Conservation (phyloP, 2,888 invertebrate genomes). For the Aplocera efformata region DNA sequence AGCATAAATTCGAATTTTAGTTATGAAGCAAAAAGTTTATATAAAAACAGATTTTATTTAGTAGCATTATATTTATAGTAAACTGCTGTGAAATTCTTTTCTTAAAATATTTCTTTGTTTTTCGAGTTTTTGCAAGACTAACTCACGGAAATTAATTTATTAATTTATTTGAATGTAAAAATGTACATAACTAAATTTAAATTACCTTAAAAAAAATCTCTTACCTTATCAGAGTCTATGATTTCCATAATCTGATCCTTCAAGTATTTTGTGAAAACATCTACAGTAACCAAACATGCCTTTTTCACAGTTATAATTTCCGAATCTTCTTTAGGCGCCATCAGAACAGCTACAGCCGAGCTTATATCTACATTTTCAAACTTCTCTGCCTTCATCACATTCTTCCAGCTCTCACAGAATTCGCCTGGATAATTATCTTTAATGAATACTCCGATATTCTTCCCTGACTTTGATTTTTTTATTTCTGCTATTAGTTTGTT, state of each 20-base stretch:
- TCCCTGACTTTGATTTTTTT: constrained; percentile 93
- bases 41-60: too few relatives aligned
- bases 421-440: constrained; percentile 97
- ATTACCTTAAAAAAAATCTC: too few relatives aligned
- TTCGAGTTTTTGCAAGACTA: too few relatives aligned
- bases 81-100: too few relatives aligned
- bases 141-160: too few relatives aligned
- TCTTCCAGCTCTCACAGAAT: constrained; percentile 95
- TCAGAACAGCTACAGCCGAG: constrained; percentile 89
- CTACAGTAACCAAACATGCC: constrained; percentile 95
- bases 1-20: constrained; percentile 25
- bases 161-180: too few relatives aligned
- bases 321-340: constrained; percentile 96
- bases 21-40: too few relatives aligned
- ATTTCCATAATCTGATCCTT: constrained; percentile 99
- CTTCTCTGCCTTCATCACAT: constrained; percentile 85
- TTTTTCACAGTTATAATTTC: constrained; percentile 95
- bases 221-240: constrained; percentile 96
- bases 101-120: too few relatives aligned
- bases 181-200: too few relatives aligned
- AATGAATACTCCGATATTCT: constrained; percentile 91
- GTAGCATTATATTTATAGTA: too few relatives aligned
- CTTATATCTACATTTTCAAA: constrained; percentile 95
- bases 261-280: constrained; percentile 97
- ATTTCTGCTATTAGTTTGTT: constrained; percentile 88